Percentiles rank a stretch among this genome's conserved stretches.
Evolutionary conservation across 1,140 invertebrate species (phyloP).

Genomic region (Drosophila burlai): DNA sequence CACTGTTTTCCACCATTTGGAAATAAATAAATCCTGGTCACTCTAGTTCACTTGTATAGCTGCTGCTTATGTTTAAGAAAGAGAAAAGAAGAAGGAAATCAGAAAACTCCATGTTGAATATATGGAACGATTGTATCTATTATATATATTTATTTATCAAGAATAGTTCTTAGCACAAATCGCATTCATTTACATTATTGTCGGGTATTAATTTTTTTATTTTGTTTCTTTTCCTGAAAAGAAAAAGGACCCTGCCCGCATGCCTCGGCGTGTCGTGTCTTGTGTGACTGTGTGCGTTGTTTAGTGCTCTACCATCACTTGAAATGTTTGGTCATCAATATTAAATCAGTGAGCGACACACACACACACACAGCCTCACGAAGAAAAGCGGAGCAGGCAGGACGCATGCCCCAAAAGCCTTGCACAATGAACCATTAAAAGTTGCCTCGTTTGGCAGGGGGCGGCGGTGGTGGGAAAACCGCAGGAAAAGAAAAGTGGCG

Average conservation of each 20-base stretch:
- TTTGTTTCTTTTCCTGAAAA: not conserved
- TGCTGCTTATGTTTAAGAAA: not conserved
- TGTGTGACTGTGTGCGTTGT: conserved; percentile 31
- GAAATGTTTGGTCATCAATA: conserved; percentile 81
- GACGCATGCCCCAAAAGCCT: conserved; percentile 44
- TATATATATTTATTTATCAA: too few species aligned
- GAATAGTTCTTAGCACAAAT: too few species aligned
- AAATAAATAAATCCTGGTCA: not conserved
- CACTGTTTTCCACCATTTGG: not conserved
- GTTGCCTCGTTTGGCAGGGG: conserved; percentile 67
- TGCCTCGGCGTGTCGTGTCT: not conserved
- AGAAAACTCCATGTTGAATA: too few species aligned
- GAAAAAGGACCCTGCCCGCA: not conserved
- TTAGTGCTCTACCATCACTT: conserved; percentile 64
- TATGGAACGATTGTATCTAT: too few species aligned
- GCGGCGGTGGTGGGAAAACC: conserved; percentile 19
- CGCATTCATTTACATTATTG: not conserved
- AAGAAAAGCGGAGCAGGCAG: not conserved
- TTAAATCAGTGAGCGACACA: conserved; percentile 72
- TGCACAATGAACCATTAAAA: conserved; percentile 81
- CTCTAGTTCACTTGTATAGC: not conserved
- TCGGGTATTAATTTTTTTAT: not conserved
- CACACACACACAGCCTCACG: conserved; percentile 32
- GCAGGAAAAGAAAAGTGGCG: conserved; percentile 13
- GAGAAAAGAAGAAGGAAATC: too few species aligned